Percentiles rank a stretch among this genome's conserved stretches.
These are phyloP conservation scores for Aporophyla nigra DNA, from an alignment of 2,888 invertebrate species.

Conservation along the genomic window DNA sequence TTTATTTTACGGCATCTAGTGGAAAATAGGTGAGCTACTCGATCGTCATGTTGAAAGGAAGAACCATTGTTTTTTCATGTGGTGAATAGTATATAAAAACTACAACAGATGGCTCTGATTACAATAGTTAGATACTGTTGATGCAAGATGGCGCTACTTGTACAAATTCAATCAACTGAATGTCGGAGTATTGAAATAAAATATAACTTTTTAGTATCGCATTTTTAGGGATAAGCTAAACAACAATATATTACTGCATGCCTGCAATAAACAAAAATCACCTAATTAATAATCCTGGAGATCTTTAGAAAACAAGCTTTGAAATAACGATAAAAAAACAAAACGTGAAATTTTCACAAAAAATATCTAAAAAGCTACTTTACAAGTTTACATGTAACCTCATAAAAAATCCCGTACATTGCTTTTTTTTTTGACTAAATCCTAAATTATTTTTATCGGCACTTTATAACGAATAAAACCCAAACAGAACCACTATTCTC, in stretches of 20 bases:
- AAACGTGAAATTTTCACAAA: too few relatives aligned
- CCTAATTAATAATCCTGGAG: not conserved
- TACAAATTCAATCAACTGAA: not conserved
- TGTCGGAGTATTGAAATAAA: not conserved
- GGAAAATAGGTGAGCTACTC: not conserved
- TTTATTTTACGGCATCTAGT: constrained; percentile 19
- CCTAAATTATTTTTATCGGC: too few relatives aligned
- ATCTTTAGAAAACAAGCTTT: not conserved
- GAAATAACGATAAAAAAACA: too few relatives aligned
- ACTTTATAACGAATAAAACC: too few relatives aligned
- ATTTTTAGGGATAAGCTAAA: too few relatives aligned
- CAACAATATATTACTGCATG: too few relatives aligned
- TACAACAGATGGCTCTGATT: constrained; percentile 5
- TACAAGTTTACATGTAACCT: not conserved
- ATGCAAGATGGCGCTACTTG: constrained; percentile 25
- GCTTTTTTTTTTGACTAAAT: too few relatives aligned
- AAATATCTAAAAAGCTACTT: not conserved
- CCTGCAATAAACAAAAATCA: not conserved
- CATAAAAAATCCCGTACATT: not conserved
- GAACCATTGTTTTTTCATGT: fast-evolving
- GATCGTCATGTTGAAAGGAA: not conserved
- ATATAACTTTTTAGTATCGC: not conserved
- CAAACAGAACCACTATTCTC: too few relatives aligned
- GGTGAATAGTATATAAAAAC: not conserved
- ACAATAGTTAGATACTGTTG: not conserved